A percentile compares a stretch with the other conserved stretches of the same genome.
These are phyloP conservation scores for Allobates femoralis DNA, from an alignment of 2,797 vertebrate genomes.

Conservation along the genomic window DNA sequence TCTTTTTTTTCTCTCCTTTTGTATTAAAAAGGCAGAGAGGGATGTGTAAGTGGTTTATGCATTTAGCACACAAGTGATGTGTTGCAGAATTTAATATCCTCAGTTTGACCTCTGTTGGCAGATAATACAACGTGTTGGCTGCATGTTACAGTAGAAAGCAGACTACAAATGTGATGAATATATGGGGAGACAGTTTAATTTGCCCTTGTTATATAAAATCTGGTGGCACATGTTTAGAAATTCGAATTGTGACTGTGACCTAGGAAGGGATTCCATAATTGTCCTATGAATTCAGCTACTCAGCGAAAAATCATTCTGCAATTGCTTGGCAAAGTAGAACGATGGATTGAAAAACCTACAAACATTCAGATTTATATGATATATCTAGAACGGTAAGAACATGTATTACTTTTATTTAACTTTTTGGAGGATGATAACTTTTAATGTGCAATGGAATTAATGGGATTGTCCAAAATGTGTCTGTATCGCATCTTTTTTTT, in stretches of 20 bases:
- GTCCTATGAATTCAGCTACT: background rate
- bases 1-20: conserved; percentile 31
- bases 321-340: background rate
- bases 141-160: conserved; percentile 78
- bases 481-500: background rate
- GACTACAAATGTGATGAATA: conserved; percentile 81
- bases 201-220: conserved; percentile 82
- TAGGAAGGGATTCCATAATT: conserved; percentile 51
- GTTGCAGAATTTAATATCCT: conserved; percentile 87
- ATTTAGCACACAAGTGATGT: conserved; percentile 76
- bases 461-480: background rate
- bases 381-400: background rate
- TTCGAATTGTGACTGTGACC: conserved; percentile 71
- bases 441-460: background rate
- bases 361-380: background rate
- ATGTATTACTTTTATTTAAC: background rate
- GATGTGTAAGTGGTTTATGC: conserved; percentile 86
- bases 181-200: conserved; percentile 83
- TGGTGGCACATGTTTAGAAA: conserved; percentile 80
- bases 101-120: conserved; percentile 83
- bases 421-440: background rate
- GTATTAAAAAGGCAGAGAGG: conserved; percentile 81
- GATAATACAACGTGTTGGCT: conserved; percentile 84
- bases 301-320: background rate
- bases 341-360: background rate